phyloP scores from a whole-genome alignment of 2,113 vertebrate genomes.

The Pomatostomus ruficeps region DNA sequence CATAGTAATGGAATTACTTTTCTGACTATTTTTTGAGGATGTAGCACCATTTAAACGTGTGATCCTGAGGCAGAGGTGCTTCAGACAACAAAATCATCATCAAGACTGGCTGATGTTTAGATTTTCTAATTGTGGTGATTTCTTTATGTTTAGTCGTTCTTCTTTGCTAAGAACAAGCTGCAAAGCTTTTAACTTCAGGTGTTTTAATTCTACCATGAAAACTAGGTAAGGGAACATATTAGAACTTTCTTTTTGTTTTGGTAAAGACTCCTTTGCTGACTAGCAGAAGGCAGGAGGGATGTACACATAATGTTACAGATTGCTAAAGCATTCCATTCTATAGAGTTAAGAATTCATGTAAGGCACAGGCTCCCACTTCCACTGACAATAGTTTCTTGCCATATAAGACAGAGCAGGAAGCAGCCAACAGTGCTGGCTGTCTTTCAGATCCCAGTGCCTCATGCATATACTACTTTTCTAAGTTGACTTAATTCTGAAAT shows the following conservation, averaged over 20 bases:
- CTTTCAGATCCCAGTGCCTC: background rate
- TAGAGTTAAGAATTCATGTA: background rate
- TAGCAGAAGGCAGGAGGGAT: background rate
- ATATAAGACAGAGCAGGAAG: background rate
- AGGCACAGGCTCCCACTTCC: background rate
- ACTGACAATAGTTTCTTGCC: background rate
- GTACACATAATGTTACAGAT: background rate
- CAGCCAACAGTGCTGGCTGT: background rate
- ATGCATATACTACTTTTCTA: background rate
- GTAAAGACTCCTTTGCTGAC: background rate
- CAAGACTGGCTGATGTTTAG: background rate
- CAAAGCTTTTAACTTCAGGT: background rate
- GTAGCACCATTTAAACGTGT: background rate
- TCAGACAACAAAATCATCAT: background rate
- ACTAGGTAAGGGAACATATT: background rate
- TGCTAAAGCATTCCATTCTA: background rate
- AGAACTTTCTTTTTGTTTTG: background rate
- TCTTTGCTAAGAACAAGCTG: background rate
- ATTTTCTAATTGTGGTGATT: background rate
- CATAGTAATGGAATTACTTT: background rate
- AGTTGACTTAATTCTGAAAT: background rate
- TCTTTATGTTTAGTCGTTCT: background rate
- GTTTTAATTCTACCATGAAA: background rate
- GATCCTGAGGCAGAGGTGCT: background rate
- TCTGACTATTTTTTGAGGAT: background rate